These are phyloP conservation scores for Harpalus rubripes DNA, from an alignment of 2,888 invertebrate species.

Conservation along the genomic window DNA sequence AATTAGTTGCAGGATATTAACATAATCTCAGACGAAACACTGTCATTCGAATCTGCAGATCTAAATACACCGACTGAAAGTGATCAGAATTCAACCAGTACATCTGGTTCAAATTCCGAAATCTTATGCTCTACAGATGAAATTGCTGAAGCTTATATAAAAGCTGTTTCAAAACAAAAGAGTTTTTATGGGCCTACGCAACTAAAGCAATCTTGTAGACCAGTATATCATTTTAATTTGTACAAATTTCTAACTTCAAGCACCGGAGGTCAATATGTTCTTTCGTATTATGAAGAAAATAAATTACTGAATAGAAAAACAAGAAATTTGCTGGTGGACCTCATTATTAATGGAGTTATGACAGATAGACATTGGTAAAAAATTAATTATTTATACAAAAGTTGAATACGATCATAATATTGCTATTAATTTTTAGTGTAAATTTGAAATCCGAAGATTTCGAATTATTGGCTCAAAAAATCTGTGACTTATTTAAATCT, in stretches of 20 bases:
- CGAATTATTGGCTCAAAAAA: background rate
- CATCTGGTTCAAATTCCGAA: background rate
- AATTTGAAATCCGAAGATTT: constrained; percentile 8
- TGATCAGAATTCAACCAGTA: background rate
- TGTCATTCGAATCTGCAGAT: background rate
- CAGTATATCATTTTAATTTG: constrained; percentile 18
- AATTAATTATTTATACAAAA: background rate
- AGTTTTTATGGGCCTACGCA: constrained; percentile 19
- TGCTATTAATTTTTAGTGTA: background rate
- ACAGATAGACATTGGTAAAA: constrained; percentile 21
- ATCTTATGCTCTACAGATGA: constrained; percentile 3
- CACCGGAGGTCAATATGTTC: constrained; percentile 2
- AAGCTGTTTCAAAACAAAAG: background rate
- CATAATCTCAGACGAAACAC: background rate
- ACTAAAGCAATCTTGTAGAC: constrained; percentile 7
- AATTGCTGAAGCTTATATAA: background rate
- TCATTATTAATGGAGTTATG: constrained; percentile 26
- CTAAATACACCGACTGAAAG: background rate
- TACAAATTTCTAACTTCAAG: background rate
- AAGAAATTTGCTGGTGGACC: constrained; percentile 7
- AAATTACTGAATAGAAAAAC: constrained; percentile 17
- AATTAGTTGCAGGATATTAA: too few relatives aligned
- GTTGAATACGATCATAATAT: too few relatives aligned
- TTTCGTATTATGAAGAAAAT: constrained; percentile 22
- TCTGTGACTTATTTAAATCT: constrained; percentile 1